phyloP scores from a whole-genome alignment of 2,888 invertebrate species.

The Drosophila nr. fundita region DNA sequence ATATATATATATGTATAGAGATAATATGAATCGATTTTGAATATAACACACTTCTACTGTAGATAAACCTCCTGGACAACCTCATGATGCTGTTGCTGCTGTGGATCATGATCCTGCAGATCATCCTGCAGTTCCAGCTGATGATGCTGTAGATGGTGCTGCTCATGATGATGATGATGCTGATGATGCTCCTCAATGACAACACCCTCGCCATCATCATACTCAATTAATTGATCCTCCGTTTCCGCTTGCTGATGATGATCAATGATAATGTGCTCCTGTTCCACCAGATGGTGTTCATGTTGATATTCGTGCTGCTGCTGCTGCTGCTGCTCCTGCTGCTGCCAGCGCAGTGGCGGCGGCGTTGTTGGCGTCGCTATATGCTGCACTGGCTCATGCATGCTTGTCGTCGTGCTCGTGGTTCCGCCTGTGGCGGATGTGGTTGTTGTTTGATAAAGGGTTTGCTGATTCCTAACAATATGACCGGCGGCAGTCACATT shows the following conservation, averaged over 20 bases:
- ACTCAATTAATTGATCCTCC: slow-evolving; percentile 79
- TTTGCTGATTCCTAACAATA: slow-evolving; percentile 81
- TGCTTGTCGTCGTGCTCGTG: slow-evolving; percentile 39
- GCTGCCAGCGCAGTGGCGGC: slow-evolving; percentile 78
- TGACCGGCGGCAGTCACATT: slow-evolving; percentile 82
- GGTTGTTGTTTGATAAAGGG: slow-evolving; percentile 61
- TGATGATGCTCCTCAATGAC: slow-evolving; percentile 65
- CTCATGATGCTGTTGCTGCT: slow-evolving; percentile 79
- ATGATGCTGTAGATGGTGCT: slow-evolving; percentile 54
- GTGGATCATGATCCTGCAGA: slow-evolving; percentile 71
- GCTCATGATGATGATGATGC: slow-evolving; percentile 53
- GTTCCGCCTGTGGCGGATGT: slow-evolving; percentile 45
- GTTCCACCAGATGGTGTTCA: slow-evolving; percentile 65
- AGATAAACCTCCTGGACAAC: slow-evolving; percentile 82
- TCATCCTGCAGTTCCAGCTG: slow-evolving; percentile 74
- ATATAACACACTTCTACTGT: slow-evolving; percentile 56
- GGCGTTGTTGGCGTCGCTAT: slow-evolving; percentile 77
- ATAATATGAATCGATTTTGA: slow-evolving; percentile 9
- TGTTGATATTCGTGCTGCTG: slow-evolving; percentile 66
- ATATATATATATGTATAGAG: slow-evolving; percentile 13
- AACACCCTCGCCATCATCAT: slow-evolving; percentile 74
- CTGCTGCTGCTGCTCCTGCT: slow-evolving; percentile 63
- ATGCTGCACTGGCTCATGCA: slow-evolving; percentile 62
- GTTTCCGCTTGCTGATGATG: slow-evolving; percentile 74
- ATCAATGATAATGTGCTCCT: slow-evolving; percentile 72